Evolutionary conservation across 2,888 invertebrate species (phyloP).

Genomic region (Scaptodrosophila latifasciaeformis): DNA sequence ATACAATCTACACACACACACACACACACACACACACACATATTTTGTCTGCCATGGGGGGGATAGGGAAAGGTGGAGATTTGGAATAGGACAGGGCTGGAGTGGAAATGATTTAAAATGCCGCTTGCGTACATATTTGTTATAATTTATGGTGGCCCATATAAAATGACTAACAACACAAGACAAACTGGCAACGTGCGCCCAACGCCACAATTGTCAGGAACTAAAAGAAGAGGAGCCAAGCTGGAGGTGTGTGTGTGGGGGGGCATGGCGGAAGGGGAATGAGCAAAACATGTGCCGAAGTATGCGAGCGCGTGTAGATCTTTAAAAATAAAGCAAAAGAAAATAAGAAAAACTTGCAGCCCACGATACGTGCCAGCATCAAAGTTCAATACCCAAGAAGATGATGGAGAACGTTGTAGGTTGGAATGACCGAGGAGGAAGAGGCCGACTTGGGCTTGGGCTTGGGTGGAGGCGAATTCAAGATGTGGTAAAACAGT

Average conservation of each 20-base stretch:
- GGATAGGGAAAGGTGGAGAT: too few relatives aligned
- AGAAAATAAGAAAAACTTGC: conserved; percentile 34
- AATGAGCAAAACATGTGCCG: conserved; percentile 45
- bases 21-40: neutral
- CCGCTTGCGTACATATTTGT: conserved; percentile 67
- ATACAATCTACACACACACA: conserved; percentile 18
- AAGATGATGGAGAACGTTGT: conserved; percentile 16
- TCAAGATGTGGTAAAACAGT: neutral
- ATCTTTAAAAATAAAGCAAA: conserved; percentile 47
- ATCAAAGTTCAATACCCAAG: conserved; percentile 62
- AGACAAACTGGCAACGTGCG: conserved; percentile 19
- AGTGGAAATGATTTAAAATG: conserved; percentile 60
- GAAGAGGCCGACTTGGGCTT: too few relatives aligned
- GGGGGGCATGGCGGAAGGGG: neutral
- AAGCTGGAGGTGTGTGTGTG: too few relatives aligned
- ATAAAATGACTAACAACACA: conserved; percentile 67
- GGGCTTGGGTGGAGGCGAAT: too few relatives aligned
- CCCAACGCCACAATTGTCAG: neutral
- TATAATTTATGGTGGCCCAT: conserved; percentile 65
- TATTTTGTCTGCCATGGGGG: too few relatives aligned
- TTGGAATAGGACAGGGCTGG: neutral
- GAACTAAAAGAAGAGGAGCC: conserved; percentile 15
- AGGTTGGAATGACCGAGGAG: neutral
- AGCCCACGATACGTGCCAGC: conserved; percentile 54
- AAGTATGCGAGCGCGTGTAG: conserved; percentile 57